Evolutionary conservation across 2,113 vertebrate genomes (phyloP), one percentile per base, ranked within the genome.

Genomic region (Notarius lentiginosus): DNA sequence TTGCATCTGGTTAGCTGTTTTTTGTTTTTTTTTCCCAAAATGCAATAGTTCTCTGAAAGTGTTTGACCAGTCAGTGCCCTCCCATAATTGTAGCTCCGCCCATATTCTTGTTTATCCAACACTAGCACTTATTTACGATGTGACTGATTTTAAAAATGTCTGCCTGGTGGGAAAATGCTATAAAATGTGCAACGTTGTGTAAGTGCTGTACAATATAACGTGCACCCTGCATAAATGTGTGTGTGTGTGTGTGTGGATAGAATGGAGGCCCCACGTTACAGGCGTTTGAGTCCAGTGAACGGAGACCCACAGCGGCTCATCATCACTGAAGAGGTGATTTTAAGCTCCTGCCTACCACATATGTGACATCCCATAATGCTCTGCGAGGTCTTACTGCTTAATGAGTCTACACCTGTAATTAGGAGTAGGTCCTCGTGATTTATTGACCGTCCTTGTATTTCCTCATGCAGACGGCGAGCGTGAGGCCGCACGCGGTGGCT

Each of bases 401-500:
- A 18, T 1, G 27, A 34, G 1, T 58, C 1, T 7, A 14, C 66
- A 41, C 30, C 15, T 9, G 70, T 24, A 79, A 65, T 53, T 24
- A 27, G 6, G 5, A 66, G 41, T 5, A 20, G 11, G 63, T 20
- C 34, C 2, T n/a, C 1, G 14, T 66, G 61, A 17, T 53, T 41
- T 53, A 77, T 17, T 10, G 27, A 56, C 15, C 0, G 24, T 77
- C 17, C 17, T 58, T 34, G 53, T 41, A 12, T 81, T 15, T 86
- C 27, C 55, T 12, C 47, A 0, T 92, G n/a, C 94, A 99, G 98
- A 98, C 97, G 0, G 94, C 91, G 18, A 94, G 95, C 5, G 92
- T 99, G 86, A 95, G 98, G 49, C 97, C 97, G 15, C 94, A 96
- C 0, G 98, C 97, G 0, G 98, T 99, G 47, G 98, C 98, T 15